Percentiles rank a stretch among this genome's conserved stretches.
Conservation (phyloP, 1,140 invertebrate species). For the Heliconius himera region DNA sequence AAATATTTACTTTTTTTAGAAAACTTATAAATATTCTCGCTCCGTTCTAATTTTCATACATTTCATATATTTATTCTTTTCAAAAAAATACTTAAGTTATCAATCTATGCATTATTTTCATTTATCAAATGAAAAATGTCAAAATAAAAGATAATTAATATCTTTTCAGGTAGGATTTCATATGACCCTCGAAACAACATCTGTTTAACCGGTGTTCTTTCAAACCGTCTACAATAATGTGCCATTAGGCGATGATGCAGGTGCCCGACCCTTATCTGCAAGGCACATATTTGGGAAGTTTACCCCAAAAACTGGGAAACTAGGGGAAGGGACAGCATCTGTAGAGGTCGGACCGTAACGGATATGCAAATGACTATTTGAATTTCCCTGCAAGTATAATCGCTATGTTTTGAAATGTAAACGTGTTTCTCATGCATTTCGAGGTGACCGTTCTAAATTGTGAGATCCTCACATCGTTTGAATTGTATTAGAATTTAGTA, state of each 20-base stretch:
- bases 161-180: slow-evolving; percentile 42
- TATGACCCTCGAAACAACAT: slow-evolving; percentile 54
- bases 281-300: slow-evolving; percentile 69
- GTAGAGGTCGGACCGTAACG: slow-evolving; percentile 46
- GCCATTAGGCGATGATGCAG: slow-evolving; percentile 68
- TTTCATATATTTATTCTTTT: too few species aligned
- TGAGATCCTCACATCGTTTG: not conserved
- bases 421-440: slow-evolving; percentile 38
- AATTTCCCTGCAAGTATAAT: slow-evolving; percentile 46
- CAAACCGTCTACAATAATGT: slow-evolving; percentile 66
- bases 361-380: slow-evolving; percentile 61
- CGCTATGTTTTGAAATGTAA: slow-evolving; percentile 39
- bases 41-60: too few species aligned
- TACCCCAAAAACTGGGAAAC: slow-evolving; percentile 64
- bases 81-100: too few species aligned
- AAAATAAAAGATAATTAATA: slow-evolving; percentile 49
- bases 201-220: slow-evolving; percentile 49
- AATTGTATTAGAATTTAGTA: not conserved
- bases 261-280: slow-evolving; percentile 65
- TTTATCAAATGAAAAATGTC: not conserved
- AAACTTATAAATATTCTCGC: too few species aligned
- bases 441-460: not conserved
- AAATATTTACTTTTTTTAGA: too few species aligned
- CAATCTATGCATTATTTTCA: not conserved
- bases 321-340: slow-evolving; percentile 58